A percentile compares a stretch with the other conserved stretches of the same genome.
Conservation (phyloP, 2,888 invertebrate genomes). For the Cerastoderma edule region DNA sequence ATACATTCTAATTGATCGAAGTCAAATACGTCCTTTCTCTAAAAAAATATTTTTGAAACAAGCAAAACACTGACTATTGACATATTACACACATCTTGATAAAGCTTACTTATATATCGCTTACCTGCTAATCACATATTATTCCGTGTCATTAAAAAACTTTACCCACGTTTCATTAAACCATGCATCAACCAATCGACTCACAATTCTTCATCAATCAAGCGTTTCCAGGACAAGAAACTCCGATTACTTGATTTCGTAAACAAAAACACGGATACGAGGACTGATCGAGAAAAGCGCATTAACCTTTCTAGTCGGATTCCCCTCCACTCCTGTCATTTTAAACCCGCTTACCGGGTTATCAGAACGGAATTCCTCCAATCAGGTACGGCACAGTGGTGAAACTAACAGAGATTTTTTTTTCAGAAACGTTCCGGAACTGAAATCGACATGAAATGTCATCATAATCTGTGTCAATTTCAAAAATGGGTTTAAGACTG, state of each 20-base stretch:
- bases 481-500: too few relatives aligned
- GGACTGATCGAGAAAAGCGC: slow-evolving; percentile 10
- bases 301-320: slow-evolving; percentile 5
- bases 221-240: not conserved
- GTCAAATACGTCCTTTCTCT: too few relatives aligned
- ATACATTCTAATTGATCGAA: too few relatives aligned
- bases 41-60: too few relatives aligned
- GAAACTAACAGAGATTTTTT: too few relatives aligned
- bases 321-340: slow-evolving; percentile 9
- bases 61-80: too few relatives aligned
- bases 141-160: not conserved
- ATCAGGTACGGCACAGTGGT: slow-evolving; percentile 3
- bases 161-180: not conserved
- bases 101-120: too few relatives aligned
- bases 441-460: too few relatives aligned
- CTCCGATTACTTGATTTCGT: not conserved
- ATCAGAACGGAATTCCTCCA: slow-evolving; percentile 12
- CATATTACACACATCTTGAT: too few relatives aligned
- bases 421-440: too few relatives aligned
- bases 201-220: not conserved
- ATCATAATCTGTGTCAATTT: too few relatives aligned
- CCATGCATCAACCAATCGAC: not conserved
- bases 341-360: slow-evolving; percentile 12
- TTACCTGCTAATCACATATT: not conserved
- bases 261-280: not conserved